Evolutionary conservation across 2,888 invertebrate species (phyloP), one percentile per base, ranked within the genome.

Genomic region (Drosophila mimica): DNA sequence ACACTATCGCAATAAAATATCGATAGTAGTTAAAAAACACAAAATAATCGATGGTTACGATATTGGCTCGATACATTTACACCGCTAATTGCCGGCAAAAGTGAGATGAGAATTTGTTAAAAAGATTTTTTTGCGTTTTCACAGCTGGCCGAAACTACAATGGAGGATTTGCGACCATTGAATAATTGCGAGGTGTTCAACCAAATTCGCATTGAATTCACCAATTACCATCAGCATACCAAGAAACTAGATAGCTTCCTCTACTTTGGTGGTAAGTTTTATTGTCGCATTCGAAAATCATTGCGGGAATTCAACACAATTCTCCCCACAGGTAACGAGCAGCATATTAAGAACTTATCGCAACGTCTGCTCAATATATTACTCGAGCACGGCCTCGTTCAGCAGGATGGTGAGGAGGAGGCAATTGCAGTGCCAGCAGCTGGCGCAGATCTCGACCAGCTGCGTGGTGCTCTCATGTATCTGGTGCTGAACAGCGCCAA

Each of bases 211-310:
- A 49, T 15, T 7, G 59, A 34, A 4, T 53, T 87, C 3, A 62
- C 53, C 1, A 31, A 8, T 2, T 76, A 63, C 43, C 63, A 72
- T 11, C 11, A n/a, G 0, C 8, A 60, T 0, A 13, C 25, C 0
- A 81, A 79, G 28, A 58, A 48, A 6, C 43, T 84, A 0, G 38
- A 64, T 0, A 60, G 30, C 20, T 69, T 83, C 8, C 30, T 57
- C 4, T 84, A 67, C n/a, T 79, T 56, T 13, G 82, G 89, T 28
- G 83, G 83, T 83, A 65, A 74, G 86, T 69, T 8, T 15, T 33
- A 13, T 20, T 40, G 9, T 51, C 11, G 7, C 7, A 2, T 11
- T 17, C n/a, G 13, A 6, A 8, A 9, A 28, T n/a, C 28, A 11
- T 56, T n/a, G 28, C n/a, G 4, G 13, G 36, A 30, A 5, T 34